These are phyloP conservation scores for Drosophila takahashii DNA, from an alignment of 1,140 invertebrate genomes.

Conservation along the genomic window DNA sequence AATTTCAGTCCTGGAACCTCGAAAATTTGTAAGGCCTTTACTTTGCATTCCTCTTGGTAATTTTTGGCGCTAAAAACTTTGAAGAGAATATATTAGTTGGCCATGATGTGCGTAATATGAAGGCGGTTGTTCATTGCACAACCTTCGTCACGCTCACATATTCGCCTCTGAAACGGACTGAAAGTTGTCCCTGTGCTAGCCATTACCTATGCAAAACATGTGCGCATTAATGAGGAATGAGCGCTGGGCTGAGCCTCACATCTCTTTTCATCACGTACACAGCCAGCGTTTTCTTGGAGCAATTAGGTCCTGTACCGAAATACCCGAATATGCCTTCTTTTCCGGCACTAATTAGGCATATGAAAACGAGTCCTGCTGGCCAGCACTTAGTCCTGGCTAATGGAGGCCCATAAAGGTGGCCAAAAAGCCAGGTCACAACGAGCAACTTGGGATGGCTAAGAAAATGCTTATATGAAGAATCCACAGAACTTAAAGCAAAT, in stretches of 20 bases:
- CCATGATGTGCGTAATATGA: constrained; percentile 26
- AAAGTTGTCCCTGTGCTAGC: constrained; percentile 32
- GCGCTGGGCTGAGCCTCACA: constrained; percentile 8
- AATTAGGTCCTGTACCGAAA: constrained; percentile 36
- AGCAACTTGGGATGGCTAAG: too few species aligned
- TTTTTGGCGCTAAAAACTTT: constrained; percentile 18
- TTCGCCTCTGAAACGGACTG: constrained; percentile 55
- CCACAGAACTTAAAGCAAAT: too few species aligned
- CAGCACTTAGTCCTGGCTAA: constrained; percentile 38
- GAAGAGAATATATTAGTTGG: constrained; percentile 10
- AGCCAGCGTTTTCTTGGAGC: constrained; percentile 28
- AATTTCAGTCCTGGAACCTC: not conserved
- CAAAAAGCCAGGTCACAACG: not conserved
- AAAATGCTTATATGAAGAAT: too few species aligned
- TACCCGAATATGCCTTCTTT: constrained; percentile 34
- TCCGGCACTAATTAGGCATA: constrained; percentile 41
- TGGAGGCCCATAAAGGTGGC: constrained; percentile 21
- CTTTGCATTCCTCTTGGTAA: not conserved
- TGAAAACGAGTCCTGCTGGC: constrained; percentile 32
- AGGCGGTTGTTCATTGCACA: constrained; percentile 1
- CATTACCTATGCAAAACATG: constrained; percentile 79
- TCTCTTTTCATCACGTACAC: constrained; percentile 19
- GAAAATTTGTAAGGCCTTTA: not conserved
- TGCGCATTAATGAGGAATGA: constrained; percentile 80
- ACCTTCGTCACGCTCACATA: constrained; percentile 61